phyloP scores from a whole-genome alignment of 2,797 vertebrate species.

The Helicolenus hilgendorfi region DNA sequence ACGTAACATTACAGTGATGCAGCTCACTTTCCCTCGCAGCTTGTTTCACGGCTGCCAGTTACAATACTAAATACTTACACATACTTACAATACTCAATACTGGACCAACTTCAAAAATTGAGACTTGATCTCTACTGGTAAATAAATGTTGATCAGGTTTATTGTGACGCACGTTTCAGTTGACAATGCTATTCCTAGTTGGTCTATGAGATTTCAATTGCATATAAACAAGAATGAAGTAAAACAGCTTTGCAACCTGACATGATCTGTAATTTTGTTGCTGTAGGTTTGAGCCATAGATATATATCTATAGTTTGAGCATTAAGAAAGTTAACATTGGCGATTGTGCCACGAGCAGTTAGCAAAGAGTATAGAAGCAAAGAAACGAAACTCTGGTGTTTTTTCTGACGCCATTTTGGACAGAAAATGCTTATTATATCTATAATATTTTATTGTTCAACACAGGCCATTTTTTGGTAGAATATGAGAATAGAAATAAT shows the following conservation, averaged over 20 bases:
- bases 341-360: no score
- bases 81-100: no score
- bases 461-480: no score
- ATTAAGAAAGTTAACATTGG: neutral
- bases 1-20: no score
- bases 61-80: no score
- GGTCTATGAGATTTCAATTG: neutral
- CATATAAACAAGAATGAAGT: neutral
- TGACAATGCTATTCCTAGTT: neutral
- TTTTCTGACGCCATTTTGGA: accelerated
- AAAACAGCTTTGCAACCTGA: neutral
- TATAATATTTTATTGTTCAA: no score
- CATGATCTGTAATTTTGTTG: neutral
- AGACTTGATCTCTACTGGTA: neutral
- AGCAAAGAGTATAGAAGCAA: no score
- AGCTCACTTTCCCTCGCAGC: no score
- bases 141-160: neutral
- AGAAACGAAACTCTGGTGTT: no score
- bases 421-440: no score
- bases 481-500: accelerated
- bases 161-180: neutral
- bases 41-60: no score
- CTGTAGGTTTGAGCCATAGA: neutral
- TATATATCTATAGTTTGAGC: neutral
- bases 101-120: no score